Evolutionary conservation across 2,888 invertebrate species (phyloP), one percentile per base, ranked within the genome.

Genomic region (Archaeoteleia sp.): DNA sequence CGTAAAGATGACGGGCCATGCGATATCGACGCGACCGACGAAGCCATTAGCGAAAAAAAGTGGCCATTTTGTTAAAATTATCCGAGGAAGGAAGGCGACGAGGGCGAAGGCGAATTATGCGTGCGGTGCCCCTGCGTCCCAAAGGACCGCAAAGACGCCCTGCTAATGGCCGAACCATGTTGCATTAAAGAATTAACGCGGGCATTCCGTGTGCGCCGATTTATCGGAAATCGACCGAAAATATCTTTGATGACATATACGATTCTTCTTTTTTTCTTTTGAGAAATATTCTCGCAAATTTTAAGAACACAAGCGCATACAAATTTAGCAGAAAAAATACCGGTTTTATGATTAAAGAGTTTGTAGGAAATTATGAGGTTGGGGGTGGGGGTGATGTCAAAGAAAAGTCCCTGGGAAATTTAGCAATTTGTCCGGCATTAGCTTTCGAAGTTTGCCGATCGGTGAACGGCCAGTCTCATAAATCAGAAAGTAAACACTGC

Each of bases 141-240:
- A 48, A 39, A 79, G 74, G 81, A 78, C 74, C 60, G 73, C 76
- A 77, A 79, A 81, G 77, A 80, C 79, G 78, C 78, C 77, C 74
- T 71, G 73, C 80, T 81, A 81, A 81, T 81, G 81, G 81, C 74
- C 73, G 66, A 81, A 81, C 74, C 81, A 68, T 81, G 81, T 81
- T 79, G 78, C 79, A 75, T 79, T 78, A 78, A 76, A 75, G 76
- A 77, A 80, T 78, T 80, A 78, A 81, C 78, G 77, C 77, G 74
- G 70, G 63, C 63, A 37, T 43, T 53, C 25, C 62, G 17, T 14
- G 49, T 49, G 58, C 54, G 29, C 67, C 51, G 51, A 67, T 67
- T 57, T 62, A 62, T 62, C 57, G 61, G 57, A 57, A 62, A 67
- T 53, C 46, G 32, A 15, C 55, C 55, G 25, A 23, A 17, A 32